Percentiles rank a stretch among this genome's conserved stretches.
These are phyloP conservation scores for Phylloscopus trochilus DNA, from an alignment of 2,113 vertebrate species.

Conservation along the genomic window DNA sequence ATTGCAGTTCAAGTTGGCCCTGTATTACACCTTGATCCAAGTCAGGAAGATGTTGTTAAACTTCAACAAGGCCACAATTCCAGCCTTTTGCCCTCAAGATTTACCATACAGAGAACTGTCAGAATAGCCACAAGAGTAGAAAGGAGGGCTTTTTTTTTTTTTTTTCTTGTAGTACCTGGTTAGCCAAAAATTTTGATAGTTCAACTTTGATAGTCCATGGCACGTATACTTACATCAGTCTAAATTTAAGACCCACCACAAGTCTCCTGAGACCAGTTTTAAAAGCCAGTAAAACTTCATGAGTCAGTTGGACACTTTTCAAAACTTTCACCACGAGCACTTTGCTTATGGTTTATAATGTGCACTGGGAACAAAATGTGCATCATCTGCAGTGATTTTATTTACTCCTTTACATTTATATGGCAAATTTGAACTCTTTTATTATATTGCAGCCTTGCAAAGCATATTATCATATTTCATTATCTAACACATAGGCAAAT, in stretches of 20 bases:
- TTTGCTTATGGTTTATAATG: not conserved
- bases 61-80: not conserved
- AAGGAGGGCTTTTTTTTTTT: not conserved
- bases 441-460: constrained; percentile 19
- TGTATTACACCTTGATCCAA: not conserved
- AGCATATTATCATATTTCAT: constrained; percentile 44
- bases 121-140: not conserved
- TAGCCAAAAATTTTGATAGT: not conserved
- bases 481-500: constrained; percentile 39
- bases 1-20: not conserved
- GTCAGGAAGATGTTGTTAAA: not conserved
- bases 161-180: not conserved
- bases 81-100: not conserved
- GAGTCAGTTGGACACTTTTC: not conserved
- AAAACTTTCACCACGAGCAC: not conserved
- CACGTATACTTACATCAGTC: fast-evolving
- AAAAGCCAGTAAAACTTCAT: not conserved
- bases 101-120: not conserved
- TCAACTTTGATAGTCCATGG: not conserved
- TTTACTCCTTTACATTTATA: constrained; percentile 37
- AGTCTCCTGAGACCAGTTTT: not conserved
- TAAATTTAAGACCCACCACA: not conserved
- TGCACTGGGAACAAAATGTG: not conserved
- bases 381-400: not conserved
- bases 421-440: constrained; percentile 20